phyloP scores from a whole-genome alignment of 2,113 vertebrate species.

The Tretioscincus oriximinensis region DNA sequence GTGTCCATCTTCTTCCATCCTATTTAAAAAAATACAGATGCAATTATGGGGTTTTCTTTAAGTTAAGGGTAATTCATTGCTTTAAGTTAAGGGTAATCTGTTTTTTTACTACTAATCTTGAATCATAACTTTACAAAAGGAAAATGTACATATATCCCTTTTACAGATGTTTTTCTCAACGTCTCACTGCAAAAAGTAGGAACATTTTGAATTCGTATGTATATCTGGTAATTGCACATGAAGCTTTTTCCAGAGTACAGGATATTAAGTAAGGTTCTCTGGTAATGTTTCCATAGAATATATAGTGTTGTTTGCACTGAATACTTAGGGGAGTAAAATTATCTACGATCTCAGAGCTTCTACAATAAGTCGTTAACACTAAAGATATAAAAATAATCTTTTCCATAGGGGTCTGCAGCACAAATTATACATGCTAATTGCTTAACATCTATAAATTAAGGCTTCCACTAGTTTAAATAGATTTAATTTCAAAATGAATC shows the following conservation, averaged over 20 bases:
- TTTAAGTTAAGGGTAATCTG: background rate
- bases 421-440: too few relatives aligned
- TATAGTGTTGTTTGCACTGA: too few relatives aligned
- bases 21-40: slow-evolving; percentile 60
- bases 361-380: too few relatives aligned
- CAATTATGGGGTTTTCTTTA: background rate
- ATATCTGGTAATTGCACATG: background rate
- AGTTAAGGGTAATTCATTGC: background rate
- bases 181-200: background rate
- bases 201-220: background rate
- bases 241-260: background rate
- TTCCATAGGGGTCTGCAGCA: too few relatives aligned
- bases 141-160: background rate
- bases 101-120: background rate
- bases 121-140: background rate
- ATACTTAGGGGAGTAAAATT: too few relatives aligned
- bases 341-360: too few relatives aligned
- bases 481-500: background rate
- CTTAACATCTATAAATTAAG: background rate
- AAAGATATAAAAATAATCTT: too few relatives aligned
- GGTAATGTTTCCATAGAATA: too few relatives aligned
- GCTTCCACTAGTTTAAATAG: background rate
- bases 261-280: too few relatives aligned
- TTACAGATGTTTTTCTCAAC: slow-evolving; percentile 2
- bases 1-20: slow-evolving; percentile 92